A percentile compares a stretch with the other conserved stretches of the same genome.
These are phyloP conservation scores for Diarsia mendica DNA, from an alignment of 2,888 invertebrate species.

Conservation along the genomic window DNA sequence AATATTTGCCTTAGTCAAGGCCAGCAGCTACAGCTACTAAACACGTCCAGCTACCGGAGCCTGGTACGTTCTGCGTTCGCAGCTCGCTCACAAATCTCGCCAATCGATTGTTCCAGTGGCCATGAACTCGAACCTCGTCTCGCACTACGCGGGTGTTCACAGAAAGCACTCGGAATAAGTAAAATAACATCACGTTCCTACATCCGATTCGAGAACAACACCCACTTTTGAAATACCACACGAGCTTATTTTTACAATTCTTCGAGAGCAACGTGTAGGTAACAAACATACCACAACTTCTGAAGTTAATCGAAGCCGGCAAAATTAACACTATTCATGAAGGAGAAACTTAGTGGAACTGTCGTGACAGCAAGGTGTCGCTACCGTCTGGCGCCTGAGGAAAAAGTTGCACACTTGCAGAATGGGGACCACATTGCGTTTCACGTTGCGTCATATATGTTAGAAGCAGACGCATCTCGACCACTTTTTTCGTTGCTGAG, in stretches of 20 bases:
- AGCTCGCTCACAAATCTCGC: conserved; percentile 74
- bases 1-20: conserved; percentile 73
- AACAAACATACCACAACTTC: conserved; percentile 36
- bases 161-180: conserved; percentile 73
- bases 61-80: conserved; percentile 68
- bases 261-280: conserved; percentile 27
- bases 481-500: conserved; percentile 75
- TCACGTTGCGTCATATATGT: conserved; percentile 81
- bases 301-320: conserved; percentile 60
- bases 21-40: conserved; percentile 58
- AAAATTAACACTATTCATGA: conserved; percentile 80
- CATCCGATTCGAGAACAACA: conserved; percentile 64
- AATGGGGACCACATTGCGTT: conserved; percentile 81
- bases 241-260: conserved; percentile 52
- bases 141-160: conserved; percentile 68
- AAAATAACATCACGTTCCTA: conserved; percentile 74
- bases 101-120: conserved; percentile 86
- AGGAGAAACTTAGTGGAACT: conserved; percentile 79
- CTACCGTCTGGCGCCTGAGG: conserved; percentile 79
- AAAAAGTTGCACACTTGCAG: conserved; percentile 81
- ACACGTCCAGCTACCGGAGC: conserved; percentile 70
- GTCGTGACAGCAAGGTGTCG: conserved; percentile 66
- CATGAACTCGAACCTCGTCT: conserved; percentile 83
- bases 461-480: conserved; percentile 72
- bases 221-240: conserved; percentile 56